These are phyloP conservation scores for Pseudomyrmex dendroicus DNA, from an alignment of 1,140 invertebrate species.

Conservation along the genomic window DNA sequence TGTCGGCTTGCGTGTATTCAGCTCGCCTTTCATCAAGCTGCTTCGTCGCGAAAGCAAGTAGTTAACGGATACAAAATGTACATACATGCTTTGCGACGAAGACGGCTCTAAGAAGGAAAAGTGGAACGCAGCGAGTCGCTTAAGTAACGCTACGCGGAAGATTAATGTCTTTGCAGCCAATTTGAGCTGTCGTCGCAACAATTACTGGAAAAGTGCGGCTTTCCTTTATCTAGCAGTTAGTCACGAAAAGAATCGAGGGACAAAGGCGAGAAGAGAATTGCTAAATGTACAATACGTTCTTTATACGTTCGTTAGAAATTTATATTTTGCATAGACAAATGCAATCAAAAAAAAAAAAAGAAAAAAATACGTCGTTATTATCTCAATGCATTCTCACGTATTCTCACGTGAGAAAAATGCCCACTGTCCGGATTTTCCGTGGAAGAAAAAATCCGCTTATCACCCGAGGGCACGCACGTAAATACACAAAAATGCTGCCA, in stretches of 20 bases:
- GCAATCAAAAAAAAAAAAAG: not conserved
- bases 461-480: slow-evolving; percentile 41
- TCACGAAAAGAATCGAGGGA: no score
- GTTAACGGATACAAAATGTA: no score
- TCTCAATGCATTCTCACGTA: slow-evolving; percentile 16
- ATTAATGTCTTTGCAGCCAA: no score
- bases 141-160: no score
- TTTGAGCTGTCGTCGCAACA: no score
- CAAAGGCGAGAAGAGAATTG: not conserved
- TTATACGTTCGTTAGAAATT: not conserved
- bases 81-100: no score
- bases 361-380: slow-evolving; percentile 25
- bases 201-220: no score
- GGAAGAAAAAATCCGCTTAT: slow-evolving; percentile 72
- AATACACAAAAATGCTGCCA: slow-evolving; percentile 18
- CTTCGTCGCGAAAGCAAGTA: slow-evolving; percentile 5
- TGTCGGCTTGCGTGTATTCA: not conserved
- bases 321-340: no score
- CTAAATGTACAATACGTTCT: not conserved
- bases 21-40: slow-evolving; percentile 27
- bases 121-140: no score
- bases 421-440: slow-evolving; percentile 13
- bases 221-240: no score
- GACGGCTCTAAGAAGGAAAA: no score
- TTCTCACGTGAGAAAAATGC: slow-evolving; percentile 45